These are phyloP conservation scores for Chouioia cunea DNA, from an alignment of 2,888 invertebrate species.

Conservation along the genomic window DNA sequence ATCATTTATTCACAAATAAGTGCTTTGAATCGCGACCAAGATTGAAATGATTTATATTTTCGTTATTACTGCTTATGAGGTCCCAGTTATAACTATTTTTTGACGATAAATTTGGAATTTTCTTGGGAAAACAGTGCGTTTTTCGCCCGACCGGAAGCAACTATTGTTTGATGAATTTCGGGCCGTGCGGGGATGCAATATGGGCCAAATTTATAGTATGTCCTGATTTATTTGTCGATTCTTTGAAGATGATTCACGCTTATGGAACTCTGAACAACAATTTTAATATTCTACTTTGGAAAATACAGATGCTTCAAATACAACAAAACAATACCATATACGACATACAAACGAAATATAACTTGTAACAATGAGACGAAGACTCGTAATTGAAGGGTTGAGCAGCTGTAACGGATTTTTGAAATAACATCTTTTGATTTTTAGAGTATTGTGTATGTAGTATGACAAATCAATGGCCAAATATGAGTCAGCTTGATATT, in stretches of 20 bases:
- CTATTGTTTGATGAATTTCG: not conserved
- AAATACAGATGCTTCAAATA: slow-evolving; percentile 3
- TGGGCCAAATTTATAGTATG: not conserved
- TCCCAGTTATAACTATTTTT: slow-evolving; percentile 7
- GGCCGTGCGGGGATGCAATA: not conserved
- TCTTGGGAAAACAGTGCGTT: not conserved
- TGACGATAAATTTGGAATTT: not conserved
- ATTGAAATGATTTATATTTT: slow-evolving; percentile 3
- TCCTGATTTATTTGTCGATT: not conserved
- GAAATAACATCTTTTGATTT: slow-evolving; percentile 31
- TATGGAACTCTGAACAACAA: slow-evolving; percentile 28
- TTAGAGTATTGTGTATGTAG: slow-evolving; percentile 2
- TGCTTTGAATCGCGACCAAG: slow-evolving; percentile 13
- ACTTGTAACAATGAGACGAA: slow-evolving; percentile 17
- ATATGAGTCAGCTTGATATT: slow-evolving; percentile 12
- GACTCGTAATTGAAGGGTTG: slow-evolving; percentile 41
- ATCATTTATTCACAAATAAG: slow-evolving; percentile 23
- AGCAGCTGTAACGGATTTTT: slow-evolving; percentile 47
- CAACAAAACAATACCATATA: slow-evolving; percentile 9
- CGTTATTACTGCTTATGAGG: slow-evolving; percentile 7
- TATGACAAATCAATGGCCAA: slow-evolving; percentile 29
- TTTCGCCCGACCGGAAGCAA: slow-evolving; percentile 14
- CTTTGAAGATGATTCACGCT: slow-evolving; percentile 9
- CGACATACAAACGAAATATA: slow-evolving; percentile 14
- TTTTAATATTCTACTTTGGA: slow-evolving; percentile 21